These are phyloP conservation scores for Prinia subflava DNA, from an alignment of 2,113 vertebrate genomes.

Conservation along the genomic window DNA sequence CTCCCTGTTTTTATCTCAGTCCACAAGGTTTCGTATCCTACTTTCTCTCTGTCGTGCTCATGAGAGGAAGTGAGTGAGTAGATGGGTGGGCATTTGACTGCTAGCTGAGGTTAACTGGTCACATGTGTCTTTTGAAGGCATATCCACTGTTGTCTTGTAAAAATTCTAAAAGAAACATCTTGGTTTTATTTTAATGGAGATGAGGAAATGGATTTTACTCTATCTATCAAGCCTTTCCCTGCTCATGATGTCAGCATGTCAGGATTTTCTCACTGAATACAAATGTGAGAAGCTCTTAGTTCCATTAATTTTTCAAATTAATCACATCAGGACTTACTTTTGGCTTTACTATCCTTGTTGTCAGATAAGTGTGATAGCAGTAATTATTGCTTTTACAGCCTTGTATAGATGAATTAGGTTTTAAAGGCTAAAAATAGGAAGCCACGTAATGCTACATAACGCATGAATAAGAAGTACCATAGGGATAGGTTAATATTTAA, in stretches of 20 bases:
- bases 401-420: background rate
- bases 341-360: background rate
- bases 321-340: background rate
- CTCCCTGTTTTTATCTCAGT: background rate
- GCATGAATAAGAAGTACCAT: background rate
- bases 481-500: background rate
- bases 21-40: background rate
- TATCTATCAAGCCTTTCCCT: background rate
- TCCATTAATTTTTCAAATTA: background rate
- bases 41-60: background rate
- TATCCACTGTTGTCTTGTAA: background rate
- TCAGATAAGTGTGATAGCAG: background rate
- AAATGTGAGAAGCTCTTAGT: background rate
- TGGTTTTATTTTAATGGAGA: background rate
- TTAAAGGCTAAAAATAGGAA: background rate
- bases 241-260: background rate
- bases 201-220: background rate
- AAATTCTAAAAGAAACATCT: background rate
- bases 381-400: background rate
- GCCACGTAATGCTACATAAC: background rate
- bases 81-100: background rate
- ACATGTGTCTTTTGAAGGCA: background rate
- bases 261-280: background rate
- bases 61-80: fast-evolving
- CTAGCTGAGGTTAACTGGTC: fast-evolving